Evolutionary conservation across 2,797 vertebrate species (phyloP).

Genomic region (Phaenicophaeus curvirostris): DNA sequence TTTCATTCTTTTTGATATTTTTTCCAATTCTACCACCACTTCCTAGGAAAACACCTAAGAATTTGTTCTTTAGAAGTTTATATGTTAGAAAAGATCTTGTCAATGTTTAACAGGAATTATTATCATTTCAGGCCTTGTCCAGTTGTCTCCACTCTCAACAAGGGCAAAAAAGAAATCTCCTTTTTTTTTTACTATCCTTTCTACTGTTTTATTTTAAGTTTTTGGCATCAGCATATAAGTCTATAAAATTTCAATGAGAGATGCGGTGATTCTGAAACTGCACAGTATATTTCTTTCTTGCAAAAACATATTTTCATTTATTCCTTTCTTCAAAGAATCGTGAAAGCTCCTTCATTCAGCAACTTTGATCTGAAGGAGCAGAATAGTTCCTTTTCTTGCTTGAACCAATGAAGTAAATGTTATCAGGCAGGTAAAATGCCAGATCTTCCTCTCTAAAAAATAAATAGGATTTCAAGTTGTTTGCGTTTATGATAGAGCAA

Average conservation of each 20-base stretch:
- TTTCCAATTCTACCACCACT: neutral
- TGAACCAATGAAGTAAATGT: neutral
- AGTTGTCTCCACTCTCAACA: neutral
- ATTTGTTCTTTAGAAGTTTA: neutral
- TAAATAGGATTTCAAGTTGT: neutral
- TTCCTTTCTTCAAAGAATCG: neutral
- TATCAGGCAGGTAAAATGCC: neutral
- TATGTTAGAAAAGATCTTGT: neutral
- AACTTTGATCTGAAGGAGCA: neutral
- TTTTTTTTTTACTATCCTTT: neutral
- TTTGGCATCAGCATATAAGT: neutral
- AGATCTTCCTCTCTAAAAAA: neutral
- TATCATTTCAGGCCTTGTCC: neutral
- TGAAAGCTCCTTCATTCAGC: neutral
- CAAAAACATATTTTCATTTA: neutral
- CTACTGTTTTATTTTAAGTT: fast-evolving
- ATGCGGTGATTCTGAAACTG: neutral
- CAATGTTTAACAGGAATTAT: neutral
- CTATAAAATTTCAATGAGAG: neutral
- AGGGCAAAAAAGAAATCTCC: neutral
- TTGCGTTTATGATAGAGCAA: neutral
- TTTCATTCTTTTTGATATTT: fast-evolving
- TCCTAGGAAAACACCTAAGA: neutral
- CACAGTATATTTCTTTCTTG: neutral
- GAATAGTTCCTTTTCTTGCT: neutral